Base-by-base conservation (phyloP, 2,888 invertebrate genomes). In the Scaptomyza parva region DNA sequence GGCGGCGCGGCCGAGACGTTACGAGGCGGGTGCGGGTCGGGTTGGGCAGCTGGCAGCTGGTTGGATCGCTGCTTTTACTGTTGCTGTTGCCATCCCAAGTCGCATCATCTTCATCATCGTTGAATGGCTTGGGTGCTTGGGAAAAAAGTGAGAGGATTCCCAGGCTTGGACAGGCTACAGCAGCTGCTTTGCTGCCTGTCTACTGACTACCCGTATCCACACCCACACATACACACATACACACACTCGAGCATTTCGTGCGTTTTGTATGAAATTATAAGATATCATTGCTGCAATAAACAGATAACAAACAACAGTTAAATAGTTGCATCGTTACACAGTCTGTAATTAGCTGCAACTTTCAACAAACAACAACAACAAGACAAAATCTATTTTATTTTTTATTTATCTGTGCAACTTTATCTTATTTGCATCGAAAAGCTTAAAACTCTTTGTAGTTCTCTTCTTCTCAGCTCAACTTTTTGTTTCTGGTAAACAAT, bases 121-220 rank as follows among this genome's bases (percentile, higher is more conserved):
- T 59, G 48, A 66, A 83, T 80, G 65, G 70, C 58, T 17, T 37
- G 54, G 61, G 67, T 70, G 74, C 60, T 70, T 83, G 84, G 61
- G 77, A 82, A 84, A 83, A 89, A 90, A 90, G 89, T 89, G 90
- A 89, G 89, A 89, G 90, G 90, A 90, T 89, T 90, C 89, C 90
- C 89, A 89, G 88, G 78, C 82, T 63, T 76, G 70, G 65, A 58
- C 52, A 37, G 37, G 37, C 37, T 37, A 17, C 54, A 65, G 67
- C 59, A 66, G 43, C 58, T 51, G 7, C 33, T 14, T 48, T 47
- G 47, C 37, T 61, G 30, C 11, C 5, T 30, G 12, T 4, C 33
- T n/a, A 57, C 43, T 39, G 67, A 53, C 60, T 65, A 45, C 63
- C 57, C 59, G 37, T 61, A 69, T 55, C 45, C 77, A 69, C 83